A percentile compares a stretch with the other conserved stretches of the same genome.
Conservation (phyloP, 2,113 vertebrate genomes). For the Planiliza haematocheilus region DNA sequence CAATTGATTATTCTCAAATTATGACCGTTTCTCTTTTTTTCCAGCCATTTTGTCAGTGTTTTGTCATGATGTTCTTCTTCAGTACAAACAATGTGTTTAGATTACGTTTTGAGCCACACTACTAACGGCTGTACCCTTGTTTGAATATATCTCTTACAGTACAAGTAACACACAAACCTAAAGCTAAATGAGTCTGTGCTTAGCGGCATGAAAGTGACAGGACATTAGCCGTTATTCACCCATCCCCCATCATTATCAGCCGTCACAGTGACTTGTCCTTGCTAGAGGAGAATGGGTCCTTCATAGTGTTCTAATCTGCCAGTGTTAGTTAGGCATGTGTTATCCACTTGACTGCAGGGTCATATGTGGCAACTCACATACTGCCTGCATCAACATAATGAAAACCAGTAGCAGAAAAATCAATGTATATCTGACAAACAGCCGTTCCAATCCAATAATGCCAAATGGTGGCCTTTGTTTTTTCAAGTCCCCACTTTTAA, state of each 20-base stretch:
- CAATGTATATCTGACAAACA: slow-evolving; percentile 76
- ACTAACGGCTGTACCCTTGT: not conserved
- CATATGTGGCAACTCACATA: slow-evolving; percentile 53
- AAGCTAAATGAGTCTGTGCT: slow-evolving; percentile 26
- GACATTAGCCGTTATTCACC: slow-evolving; percentile 37
- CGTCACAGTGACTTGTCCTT: slow-evolving; percentile 52
- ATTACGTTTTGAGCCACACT: not conserved
- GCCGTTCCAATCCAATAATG: slow-evolving; percentile 68
- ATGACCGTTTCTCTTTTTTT: not conserved
- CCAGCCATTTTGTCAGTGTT: not conserved
- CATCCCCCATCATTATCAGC: slow-evolving; percentile 41
- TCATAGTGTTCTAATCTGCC: slow-evolving; percentile 35
- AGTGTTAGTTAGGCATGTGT: slow-evolving; percentile 33
- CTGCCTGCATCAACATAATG: slow-evolving; percentile 69
- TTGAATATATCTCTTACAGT: not conserved
- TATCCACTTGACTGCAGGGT: slow-evolving; percentile 47
- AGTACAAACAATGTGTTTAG: not conserved
- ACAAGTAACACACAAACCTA: not conserved
- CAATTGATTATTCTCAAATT: not conserved
- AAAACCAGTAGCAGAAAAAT: slow-evolving; percentile 69
- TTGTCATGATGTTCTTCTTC: not conserved
- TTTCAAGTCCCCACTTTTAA: slow-evolving; percentile 46
- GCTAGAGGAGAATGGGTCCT: slow-evolving; percentile 46
- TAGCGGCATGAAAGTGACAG: slow-evolving; percentile 43
- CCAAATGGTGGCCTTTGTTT: slow-evolving; percentile 69